Percentiles rank a stretch among this genome's conserved stretches.
These are phyloP conservation scores for Ailurus styani DNA, from an alignment of 2,113 vertebrate genomes.

Conservation along the genomic window DNA sequence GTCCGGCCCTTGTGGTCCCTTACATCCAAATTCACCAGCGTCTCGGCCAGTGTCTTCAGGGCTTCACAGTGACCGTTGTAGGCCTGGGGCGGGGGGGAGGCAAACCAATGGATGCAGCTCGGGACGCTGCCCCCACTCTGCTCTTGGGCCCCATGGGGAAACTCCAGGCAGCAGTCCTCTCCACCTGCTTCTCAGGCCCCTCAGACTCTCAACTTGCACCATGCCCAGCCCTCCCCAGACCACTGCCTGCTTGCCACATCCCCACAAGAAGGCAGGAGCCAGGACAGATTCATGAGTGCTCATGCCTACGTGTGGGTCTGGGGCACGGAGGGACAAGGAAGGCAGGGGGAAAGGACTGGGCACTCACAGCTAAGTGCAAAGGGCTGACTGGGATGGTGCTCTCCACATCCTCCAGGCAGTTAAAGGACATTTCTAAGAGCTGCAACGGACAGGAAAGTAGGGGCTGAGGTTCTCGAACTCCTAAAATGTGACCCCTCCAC, in stretches of 20 bases:
- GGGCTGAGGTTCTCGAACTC: neutral
- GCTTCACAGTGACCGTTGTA: conserved; percentile 97
- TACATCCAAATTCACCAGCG: conserved; percentile 94
- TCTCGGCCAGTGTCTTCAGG: conserved; percentile 92
- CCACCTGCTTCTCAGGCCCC: neutral
- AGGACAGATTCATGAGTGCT: neutral
- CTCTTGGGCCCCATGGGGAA: neutral
- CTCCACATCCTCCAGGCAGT: conserved; percentile 96
- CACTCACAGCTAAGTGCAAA: conserved; percentile 98
- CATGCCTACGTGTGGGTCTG: neutral
- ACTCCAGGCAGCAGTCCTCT: neutral
- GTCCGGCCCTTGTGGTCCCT: conserved; percentile 91
- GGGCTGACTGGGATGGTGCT: conserved; percentile 95
- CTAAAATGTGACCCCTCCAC: neutral
- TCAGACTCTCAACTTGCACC: neutral
- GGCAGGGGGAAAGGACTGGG: neutral
- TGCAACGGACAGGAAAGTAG: conserved; percentile 68
- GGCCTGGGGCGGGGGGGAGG: conserved; percentile 81
- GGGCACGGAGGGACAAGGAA: neutral
- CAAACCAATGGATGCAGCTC: neutral
- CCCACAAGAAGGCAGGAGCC: neutral
- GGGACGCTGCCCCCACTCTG: neutral
- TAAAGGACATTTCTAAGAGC: conserved; percentile 98
- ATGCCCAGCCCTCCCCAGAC: neutral
- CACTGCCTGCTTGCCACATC: neutral